Evolutionary conservation across 2,113 vertebrate genomes (phyloP).

Genomic region (Steatornis caripensis): DNA sequence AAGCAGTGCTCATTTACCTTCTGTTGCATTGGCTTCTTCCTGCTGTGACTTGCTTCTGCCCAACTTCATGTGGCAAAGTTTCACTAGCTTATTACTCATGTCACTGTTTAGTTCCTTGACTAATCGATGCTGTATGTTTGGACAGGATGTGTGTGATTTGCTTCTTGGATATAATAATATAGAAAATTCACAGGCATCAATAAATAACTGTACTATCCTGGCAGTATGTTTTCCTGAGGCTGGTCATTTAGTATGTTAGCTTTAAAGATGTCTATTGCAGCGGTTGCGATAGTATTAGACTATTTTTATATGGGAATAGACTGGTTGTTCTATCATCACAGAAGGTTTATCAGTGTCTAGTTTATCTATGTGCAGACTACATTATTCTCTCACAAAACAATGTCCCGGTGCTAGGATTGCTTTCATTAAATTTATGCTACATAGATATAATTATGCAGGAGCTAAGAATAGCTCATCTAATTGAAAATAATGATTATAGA

Average conservation of each 20-base stretch:
- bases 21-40: background rate
- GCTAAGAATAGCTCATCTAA: conserved; percentile 59
- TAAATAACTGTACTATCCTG: background rate
- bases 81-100: background rate
- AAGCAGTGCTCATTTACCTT: background rate
- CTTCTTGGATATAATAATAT: background rate
- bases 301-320: background rate
- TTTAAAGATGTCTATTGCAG: background rate
- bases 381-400: conserved; percentile 22
- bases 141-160: background rate
- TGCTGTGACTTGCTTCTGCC: background rate
- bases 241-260: background rate
- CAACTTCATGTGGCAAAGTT: background rate
- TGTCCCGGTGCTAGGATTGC: conserved; percentile 20
- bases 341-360: conserved; percentile 11
- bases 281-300: background rate
- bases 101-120: background rate
- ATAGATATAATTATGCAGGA: conserved; percentile 29
- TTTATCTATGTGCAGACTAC: conserved; percentile 16
- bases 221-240: background rate
- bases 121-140: background rate
- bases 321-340: conserved; percentile 1
- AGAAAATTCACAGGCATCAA: background rate
- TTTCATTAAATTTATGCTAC: conserved; percentile 48
- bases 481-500: conserved; percentile 55